Percentiles rank a stretch among this genome's conserved stretches.
Conservation (phyloP, 2,113 vertebrate genomes). For the Mellivora capensis region DNA sequence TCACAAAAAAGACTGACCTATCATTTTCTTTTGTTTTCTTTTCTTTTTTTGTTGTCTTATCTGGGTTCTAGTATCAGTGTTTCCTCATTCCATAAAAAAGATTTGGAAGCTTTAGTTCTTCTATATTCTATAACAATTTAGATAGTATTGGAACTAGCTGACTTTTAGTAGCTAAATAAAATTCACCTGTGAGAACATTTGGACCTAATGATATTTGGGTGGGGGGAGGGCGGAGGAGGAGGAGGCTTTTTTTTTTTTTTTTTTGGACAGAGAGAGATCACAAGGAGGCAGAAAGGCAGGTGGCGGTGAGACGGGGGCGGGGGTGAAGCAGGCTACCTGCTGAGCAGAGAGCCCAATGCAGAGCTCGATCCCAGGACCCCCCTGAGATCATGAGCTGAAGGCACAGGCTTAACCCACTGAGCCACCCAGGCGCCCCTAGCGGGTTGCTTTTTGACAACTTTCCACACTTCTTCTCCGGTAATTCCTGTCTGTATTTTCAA, state of each 20-base stretch:
- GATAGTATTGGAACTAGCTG: background rate
- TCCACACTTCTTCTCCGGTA: background rate
- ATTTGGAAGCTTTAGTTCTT: background rate
- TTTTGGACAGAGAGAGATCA: too few relatives aligned
- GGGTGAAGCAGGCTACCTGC: too few relatives aligned
- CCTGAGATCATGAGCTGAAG: too few relatives aligned
- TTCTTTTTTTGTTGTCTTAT: background rate
- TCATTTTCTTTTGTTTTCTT: background rate
- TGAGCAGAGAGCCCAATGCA: too few relatives aligned
- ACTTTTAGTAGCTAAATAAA: background rate
- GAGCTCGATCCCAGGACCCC: too few relatives aligned
- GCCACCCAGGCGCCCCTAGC: too few relatives aligned
- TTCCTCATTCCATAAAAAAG: slow-evolving; percentile 33
- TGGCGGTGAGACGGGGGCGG: too few relatives aligned
- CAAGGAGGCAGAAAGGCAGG: too few relatives aligned
- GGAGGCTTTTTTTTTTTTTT: too few relatives aligned
- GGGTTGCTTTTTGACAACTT: background rate
- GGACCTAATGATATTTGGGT: background rate
- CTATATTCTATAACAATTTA: background rate
- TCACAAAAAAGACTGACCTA: background rate
- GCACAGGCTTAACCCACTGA: too few relatives aligned
- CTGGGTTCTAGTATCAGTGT: background rate
- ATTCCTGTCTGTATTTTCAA: slow-evolving; percentile 13
- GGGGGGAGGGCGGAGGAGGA: too few relatives aligned
- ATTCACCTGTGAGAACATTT: slow-evolving; percentile 26